These are phyloP conservation scores for Drosophila parvula DNA, from an alignment of 1,140 invertebrate genomes.

Conservation along the genomic window DNA sequence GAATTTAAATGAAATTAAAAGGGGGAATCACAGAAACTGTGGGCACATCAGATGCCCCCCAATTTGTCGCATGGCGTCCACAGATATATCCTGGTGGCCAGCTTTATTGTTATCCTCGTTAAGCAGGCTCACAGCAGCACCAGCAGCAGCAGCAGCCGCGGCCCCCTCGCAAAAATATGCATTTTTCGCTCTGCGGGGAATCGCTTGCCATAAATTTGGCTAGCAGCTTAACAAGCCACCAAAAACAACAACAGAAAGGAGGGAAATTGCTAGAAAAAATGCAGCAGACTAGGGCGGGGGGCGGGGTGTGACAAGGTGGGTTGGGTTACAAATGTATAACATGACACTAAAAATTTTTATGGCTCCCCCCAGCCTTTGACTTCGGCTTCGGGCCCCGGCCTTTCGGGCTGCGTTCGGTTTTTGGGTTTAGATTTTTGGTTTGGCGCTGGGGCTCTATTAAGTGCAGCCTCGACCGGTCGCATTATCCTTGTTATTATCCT, in stretches of 20 bases:
- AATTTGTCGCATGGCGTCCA: slow-evolving; percentile 11
- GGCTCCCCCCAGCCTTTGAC: slow-evolving; percentile 43
- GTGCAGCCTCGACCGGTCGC: slow-evolving; percentile 20
- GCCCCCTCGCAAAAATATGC: slow-evolving; percentile 22
- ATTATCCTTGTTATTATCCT: slow-evolving; percentile 21
- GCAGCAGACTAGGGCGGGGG: slow-evolving; percentile 5
- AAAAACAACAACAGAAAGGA: not conserved
- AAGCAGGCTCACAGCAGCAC: slow-evolving; percentile 13
- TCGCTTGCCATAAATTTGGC: slow-evolving; percentile 52
- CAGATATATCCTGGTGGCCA: slow-evolving; percentile 17
- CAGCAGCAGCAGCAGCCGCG: not conserved
- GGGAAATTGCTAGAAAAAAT: slow-evolving; percentile 7
- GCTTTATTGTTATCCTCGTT: slow-evolving; percentile 50
- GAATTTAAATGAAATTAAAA: slow-evolving; percentile 2
- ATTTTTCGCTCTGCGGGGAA: slow-evolving; percentile 22
- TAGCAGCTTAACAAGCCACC: slow-evolving; percentile 56
- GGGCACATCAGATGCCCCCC: not conserved
- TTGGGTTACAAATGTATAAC: slow-evolving; percentile 68
- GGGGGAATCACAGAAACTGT: not conserved
- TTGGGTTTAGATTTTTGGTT: not conserved
- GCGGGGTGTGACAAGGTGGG: not conserved
- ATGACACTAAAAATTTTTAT: slow-evolving; percentile 73
- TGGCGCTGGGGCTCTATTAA: slow-evolving; percentile 27
- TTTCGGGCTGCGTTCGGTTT: slow-evolving; percentile 17
- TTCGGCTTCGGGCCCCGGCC: slow-evolving; percentile 22